A percentile compares a stretch with the other conserved stretches of the same genome.
phyloP scores from a whole-genome alignment of 2,113 vertebrate genomes.

The Corythaixoides concolor region DNA sequence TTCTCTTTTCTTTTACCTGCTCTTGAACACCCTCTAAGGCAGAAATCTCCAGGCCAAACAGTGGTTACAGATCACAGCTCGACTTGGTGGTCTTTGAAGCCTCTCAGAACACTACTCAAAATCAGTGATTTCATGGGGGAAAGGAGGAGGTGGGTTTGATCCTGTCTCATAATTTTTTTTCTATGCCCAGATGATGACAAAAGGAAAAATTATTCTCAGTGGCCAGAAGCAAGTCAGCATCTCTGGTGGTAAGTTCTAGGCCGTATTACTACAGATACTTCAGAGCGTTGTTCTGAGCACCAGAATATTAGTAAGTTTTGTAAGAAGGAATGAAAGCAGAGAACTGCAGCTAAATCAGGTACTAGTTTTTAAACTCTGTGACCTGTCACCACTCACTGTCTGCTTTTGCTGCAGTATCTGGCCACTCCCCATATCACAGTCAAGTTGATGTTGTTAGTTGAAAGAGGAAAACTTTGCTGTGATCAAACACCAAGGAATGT shows the following conservation, averaged over 20 bases:
- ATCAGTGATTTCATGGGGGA: not conserved
- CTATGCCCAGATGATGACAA: conserved; percentile 74
- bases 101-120: not conserved
- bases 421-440: not conserved
- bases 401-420: not conserved
- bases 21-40: not conserved
- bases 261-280: not conserved
- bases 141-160: not conserved
- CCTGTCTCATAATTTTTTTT: not conserved
- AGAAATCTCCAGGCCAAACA: not conserved
- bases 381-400: not conserved
- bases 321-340: not conserved
- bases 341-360: not conserved
- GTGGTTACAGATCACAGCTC: not conserved
- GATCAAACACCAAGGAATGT: not conserved
- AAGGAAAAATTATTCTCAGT: conserved; percentile 70
- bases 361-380: not conserved
- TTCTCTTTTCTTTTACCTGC: not conserved
- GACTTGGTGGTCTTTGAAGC: not conserved
- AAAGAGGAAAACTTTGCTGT: not conserved
- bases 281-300: not conserved
- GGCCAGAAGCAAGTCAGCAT: conserved; percentile 66
- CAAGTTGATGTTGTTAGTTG: not conserved
- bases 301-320: not conserved
- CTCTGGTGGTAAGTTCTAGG: conserved; percentile 34